Evolutionary conservation across 2,113 vertebrate species (phyloP).

Genomic region (Tachysurus vachellii): DNA sequence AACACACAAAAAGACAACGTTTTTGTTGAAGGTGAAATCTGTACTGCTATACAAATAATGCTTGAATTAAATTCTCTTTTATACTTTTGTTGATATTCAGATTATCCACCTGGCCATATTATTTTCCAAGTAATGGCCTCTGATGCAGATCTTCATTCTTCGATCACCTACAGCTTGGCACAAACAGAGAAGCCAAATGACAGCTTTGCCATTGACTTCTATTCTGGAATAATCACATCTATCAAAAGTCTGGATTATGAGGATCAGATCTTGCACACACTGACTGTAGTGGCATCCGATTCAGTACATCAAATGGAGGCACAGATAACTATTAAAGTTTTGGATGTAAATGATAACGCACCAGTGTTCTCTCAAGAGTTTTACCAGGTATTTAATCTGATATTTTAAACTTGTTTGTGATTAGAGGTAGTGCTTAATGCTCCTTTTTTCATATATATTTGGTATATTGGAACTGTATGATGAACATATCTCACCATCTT

Average conservation of each 20-base stretch:
- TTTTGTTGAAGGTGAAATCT: too few relatives aligned
- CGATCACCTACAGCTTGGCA: conserved; percentile 80
- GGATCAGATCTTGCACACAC: conserved; percentile 67
- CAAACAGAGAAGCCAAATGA: conserved; percentile 65
- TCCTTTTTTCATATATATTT: background rate
- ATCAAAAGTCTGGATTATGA: conserved; percentile 83
- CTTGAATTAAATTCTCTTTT: conserved; percentile 2
- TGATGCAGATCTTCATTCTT: conserved; percentile 81
- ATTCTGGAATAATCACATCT: conserved; percentile 78
- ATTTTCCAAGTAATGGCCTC: conserved; percentile 80
- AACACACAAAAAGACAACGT: too few relatives aligned
- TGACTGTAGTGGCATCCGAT: conserved; percentile 81
- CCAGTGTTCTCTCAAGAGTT: conserved; percentile 82
- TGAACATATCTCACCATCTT: background rate
- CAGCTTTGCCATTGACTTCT: conserved; percentile 79
- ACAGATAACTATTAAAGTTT: conserved; percentile 73
- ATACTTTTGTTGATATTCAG: conserved; percentile 62
- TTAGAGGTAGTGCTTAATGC: background rate
- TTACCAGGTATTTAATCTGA: conserved; percentile 73
- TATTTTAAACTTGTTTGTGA: background rate
- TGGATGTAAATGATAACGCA: conserved; percentile 89
- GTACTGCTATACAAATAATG: too few relatives aligned
- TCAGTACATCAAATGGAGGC: conserved; percentile 78
- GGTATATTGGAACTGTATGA: background rate
- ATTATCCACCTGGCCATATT: conserved; percentile 77